These are phyloP conservation scores for Himantopus leucocephalus DNA, from an alignment of 2,113 vertebrate species.

Conservation along the genomic window DNA sequence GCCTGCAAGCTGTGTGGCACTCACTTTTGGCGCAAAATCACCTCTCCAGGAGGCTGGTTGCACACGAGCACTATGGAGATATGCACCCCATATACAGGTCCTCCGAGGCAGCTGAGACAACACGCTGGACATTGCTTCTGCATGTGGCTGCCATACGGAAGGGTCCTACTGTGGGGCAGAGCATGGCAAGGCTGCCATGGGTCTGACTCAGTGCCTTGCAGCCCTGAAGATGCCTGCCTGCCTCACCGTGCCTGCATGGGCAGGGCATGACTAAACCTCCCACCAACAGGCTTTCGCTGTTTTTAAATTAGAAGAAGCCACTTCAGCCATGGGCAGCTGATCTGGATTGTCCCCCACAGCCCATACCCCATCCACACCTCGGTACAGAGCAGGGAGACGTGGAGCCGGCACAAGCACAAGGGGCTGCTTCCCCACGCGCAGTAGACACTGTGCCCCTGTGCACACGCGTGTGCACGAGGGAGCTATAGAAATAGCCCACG, in stretches of 20 bases:
- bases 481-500: neutral
- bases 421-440: fast-evolving
- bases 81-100: fast-evolving
- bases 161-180: neutral
- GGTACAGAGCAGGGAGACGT: fast-evolving
- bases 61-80: neutral
- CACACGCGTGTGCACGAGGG: neutral
- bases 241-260: fast-evolving
- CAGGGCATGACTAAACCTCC: neutral
- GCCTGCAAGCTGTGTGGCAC: neutral
- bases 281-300: neutral
- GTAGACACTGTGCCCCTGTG: neutral
- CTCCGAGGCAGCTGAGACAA: neutral
- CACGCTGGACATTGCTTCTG: fast-evolving
- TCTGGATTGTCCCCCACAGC: neutral
- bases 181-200: neutral
- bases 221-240: neutral
- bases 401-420: neutral
- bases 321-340: neutral
- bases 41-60: neutral
- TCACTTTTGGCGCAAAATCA: neutral
- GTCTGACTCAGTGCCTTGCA: neutral
- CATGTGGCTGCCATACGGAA: fast-evolving
- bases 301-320: neutral
- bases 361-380: neutral